Percentiles rank a stretch among this genome's conserved stretches.
Evolutionary conservation across 2,888 invertebrate species (phyloP).

Genomic region (Drosophila tanythrix): DNA sequence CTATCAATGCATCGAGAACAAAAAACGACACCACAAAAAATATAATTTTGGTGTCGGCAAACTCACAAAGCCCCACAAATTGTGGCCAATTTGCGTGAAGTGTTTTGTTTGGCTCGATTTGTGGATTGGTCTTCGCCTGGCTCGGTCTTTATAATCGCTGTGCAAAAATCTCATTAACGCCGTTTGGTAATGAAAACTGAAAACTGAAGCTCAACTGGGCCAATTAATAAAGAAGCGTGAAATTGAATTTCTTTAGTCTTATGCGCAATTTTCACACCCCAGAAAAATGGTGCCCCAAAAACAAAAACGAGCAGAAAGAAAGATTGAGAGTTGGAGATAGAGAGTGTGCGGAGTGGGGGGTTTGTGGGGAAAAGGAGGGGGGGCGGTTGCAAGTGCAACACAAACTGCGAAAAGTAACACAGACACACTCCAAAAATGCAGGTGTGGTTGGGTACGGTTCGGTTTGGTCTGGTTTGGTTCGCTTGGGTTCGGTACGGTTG

Average conservation of each 20-base stretch:
- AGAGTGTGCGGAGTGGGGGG: neutral
- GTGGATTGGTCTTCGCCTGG: neutral
- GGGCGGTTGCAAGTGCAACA: constrained; percentile 12
- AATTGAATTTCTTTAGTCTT: constrained; percentile 74
- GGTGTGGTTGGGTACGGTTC: constrained; percentile 51
- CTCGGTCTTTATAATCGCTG: constrained; percentile 56
- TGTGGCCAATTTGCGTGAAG: constrained; percentile 3
- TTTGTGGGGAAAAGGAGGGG: no score
- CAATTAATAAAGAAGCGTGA: constrained; percentile 81
- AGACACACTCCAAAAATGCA: constrained; percentile 45
- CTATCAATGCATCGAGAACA: constrained; percentile 11
- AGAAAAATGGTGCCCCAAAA: constrained; percentile 42
- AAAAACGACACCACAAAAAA: constrained; percentile 13
- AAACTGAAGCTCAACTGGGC: constrained; percentile 51
- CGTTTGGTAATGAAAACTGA: constrained; percentile 18
- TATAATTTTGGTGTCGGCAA: constrained; percentile 51
- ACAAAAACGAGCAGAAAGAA: constrained; percentile 17
- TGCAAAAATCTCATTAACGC: constrained; percentile 75
- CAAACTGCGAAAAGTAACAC: constrained; percentile 71
- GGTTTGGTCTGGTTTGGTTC: constrained; percentile 13
- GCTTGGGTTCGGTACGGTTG: constrained; percentile 11
- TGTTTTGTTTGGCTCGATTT: neutral
- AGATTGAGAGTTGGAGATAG: constrained; percentile 10
- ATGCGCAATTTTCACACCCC: constrained; percentile 74
- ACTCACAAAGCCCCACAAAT: constrained; percentile 42